Base-by-base conservation (phyloP, 2,797 vertebrate species). In the Telmatherina bonti region DNA sequence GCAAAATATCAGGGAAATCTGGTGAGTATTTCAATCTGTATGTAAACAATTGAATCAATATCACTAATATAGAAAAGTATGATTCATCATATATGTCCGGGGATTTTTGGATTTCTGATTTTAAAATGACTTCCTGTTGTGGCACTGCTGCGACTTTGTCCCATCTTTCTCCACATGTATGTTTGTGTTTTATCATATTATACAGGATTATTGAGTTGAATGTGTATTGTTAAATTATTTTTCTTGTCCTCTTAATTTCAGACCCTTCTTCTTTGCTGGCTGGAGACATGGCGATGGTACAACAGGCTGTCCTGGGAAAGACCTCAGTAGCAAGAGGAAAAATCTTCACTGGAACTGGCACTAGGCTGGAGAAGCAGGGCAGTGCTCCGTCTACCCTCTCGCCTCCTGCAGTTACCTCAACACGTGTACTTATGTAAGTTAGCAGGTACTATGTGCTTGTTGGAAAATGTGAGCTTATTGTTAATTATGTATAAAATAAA, bases 361-460 rank as follows among this genome's bases (percentile, higher is more conserved):
- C 67, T 36, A 87, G 75, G 33, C 75, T 86, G 33, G 92, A 93
- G n/a, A 85, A 88, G 55, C 83, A 80, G 5, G 77, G 61, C 51
- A 30, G 29, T 5, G 68, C 81, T 8, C 85, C 86, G 15, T 85
- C 90, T 31, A 84, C 88, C 16, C 55, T 88, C 47, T 87, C 79
- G 7, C 70, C 84, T 60, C 72, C 90, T 45, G 49, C 82, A 33
- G 79, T 94, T 61, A 85, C 89, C 65, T 91, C 93, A 26, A 86
- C 88, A 27, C 86, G 80, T 8, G 70, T 88, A 15, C 64, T 92
- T 56, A 72, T 90, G 97, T 97, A 87, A 86, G 94, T 86, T 81
- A 7, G 22, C 26, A 1, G 20, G 13, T 45, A 13, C 16, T 5
- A 0, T 59, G 24, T 58, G 12, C n/a, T 51, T 24, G 2, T 27